phyloP scores from a whole-genome alignment of 2,888 invertebrate species.

The Trachelus troglodyta region DNA sequence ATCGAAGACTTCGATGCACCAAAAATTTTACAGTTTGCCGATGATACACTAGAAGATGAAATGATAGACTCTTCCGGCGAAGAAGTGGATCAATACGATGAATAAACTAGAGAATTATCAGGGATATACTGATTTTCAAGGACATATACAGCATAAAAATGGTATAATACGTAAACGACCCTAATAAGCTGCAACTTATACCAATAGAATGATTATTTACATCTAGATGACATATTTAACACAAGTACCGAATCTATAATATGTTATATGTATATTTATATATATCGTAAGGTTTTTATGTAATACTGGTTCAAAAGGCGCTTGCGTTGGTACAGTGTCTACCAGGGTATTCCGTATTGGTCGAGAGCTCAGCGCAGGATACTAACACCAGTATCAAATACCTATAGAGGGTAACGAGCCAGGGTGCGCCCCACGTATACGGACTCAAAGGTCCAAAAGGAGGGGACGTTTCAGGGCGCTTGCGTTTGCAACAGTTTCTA shows the following conservation, averaged over 20 bases:
- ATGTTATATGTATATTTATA: background rate
- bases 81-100: constrained; percentile 16
- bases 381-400: background rate
- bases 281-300: background rate
- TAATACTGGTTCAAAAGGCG: background rate
- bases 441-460: constrained; percentile 1
- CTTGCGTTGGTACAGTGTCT: background rate
- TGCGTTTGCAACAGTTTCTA: constrained; percentile 58
- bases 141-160: background rate
- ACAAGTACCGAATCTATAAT: background rate
- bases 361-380: background rate
- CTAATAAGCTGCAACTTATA: background rate
- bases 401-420: background rate
- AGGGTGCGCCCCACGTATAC: background rate
- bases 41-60: constrained; percentile 8
- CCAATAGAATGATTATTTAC: background rate
- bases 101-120: background rate
- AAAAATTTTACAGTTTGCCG: constrained; percentile 6
- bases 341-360: background rate
- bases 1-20: constrained; percentile 17
- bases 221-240: background rate
- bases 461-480: constrained; percentile 40
- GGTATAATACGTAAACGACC: background rate
- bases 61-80: constrained; percentile 15
- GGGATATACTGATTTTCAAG: background rate